Evolutionary conservation across 1,140 invertebrate genomes (phyloP), one percentile per base, ranked within the genome.

Genomic region (Chrysomallon squamiferum): DNA sequence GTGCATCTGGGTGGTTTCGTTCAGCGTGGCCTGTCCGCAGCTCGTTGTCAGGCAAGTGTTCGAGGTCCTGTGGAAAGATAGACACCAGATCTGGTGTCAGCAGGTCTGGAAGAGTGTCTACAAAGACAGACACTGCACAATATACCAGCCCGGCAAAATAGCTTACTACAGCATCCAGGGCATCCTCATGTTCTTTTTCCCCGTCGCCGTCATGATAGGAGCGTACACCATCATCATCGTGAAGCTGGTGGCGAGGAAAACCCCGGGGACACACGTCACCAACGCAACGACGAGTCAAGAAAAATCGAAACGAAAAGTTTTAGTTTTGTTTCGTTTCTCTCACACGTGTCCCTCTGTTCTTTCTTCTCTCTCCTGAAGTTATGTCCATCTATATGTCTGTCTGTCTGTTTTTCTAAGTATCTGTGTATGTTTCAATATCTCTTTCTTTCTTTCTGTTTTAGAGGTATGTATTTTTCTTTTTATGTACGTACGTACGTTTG

Each of bases 161-260:
- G 60, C 82, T 20, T 87, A 87, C 65, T 87, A 87, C 69, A 78
- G 77, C 18, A 72, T 86, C n/a, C 76, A 86, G 13, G 76, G 78
- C 13, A 41, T 65, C 52, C 50, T 73, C 43, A 70, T 73, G 65
- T 65, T 54, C 62, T 66, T 70, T 45, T 3, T 73, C 22, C 63
- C 65, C 25, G 61, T 70, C 47, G 27, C 56, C 52, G 41, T 73
- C 54, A 70, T 70, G 45, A 62, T 70, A n/a, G 54, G 64, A 22
- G 50, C 63, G 33, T 66, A 68, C 65, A 57, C 52, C 59, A 27
- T 70, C 59, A 68, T 71, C 59, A 25, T 35, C 45, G 18, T 71
- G 52, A 49, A 76, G 47, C 67, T 81, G 30, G 25, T 73, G 20
- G 58, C 60, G 3, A 72, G 74, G 4, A 71, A 73, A 35, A 43